Percentiles rank a stretch among this genome's conserved stretches.
Conservation (phyloP, 1,140 invertebrate genomes). For the Neuroterus valhalla region DNA sequence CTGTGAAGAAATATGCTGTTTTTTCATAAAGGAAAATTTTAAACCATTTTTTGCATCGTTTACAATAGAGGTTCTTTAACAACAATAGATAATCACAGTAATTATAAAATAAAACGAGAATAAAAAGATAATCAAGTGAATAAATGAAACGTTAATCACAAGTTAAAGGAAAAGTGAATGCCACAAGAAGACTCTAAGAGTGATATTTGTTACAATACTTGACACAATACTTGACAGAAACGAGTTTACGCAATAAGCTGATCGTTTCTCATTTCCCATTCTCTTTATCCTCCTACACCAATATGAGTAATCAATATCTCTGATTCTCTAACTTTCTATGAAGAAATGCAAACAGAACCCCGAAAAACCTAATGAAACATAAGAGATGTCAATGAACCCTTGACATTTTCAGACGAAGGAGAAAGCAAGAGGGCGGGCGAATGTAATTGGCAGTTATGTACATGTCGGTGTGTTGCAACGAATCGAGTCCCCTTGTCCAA, state of each 20-base stretch:
- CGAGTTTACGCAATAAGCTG: neutral
- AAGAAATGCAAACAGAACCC: slow-evolving; percentile 10
- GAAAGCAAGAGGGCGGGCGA: slow-evolving; percentile 63
- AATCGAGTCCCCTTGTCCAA: slow-evolving; percentile 42
- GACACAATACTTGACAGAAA: neutral
- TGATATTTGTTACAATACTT: neutral
- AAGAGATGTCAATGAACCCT: slow-evolving; percentile 63
- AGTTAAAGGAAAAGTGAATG: neutral
- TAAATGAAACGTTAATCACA: neutral
- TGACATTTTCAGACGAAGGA: slow-evolving; percentile 68
- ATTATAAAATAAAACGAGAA: no score
- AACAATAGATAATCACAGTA: no score
- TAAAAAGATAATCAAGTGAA: neutral
- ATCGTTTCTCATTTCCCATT: neutral
- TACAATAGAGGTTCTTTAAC: no score
- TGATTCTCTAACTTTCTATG: neutral
- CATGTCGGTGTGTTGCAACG: slow-evolving; percentile 57
- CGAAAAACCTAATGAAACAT: slow-evolving; percentile 37
- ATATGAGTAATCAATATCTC: neutral
- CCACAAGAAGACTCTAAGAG: neutral
- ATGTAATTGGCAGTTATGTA: slow-evolving; percentile 61
- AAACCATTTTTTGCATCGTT: no score
- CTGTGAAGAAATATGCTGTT: no score
- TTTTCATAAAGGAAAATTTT: no score
- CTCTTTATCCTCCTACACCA: no score